These are phyloP conservation scores for Drosophila pegasa DNA, from an alignment of 2,888 invertebrate genomes.

Conservation along the genomic window DNA sequence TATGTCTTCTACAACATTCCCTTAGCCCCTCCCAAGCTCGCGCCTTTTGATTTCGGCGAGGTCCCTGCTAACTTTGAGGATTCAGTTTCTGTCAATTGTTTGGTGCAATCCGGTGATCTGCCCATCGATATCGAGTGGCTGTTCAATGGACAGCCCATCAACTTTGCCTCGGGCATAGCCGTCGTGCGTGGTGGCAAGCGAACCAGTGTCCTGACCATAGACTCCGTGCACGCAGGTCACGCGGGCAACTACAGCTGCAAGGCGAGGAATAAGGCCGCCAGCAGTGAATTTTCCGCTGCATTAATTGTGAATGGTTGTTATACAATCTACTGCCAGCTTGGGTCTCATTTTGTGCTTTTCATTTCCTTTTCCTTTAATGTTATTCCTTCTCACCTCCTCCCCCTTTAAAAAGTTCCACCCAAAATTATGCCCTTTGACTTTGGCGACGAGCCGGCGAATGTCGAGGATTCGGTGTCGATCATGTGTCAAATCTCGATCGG, in stretches of 20 bases:
- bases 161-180: conserved; percentile 86
- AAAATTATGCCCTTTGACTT: conserved; percentile 91
- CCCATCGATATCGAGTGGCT: conserved; percentile 90
- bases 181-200: conserved; percentile 87
- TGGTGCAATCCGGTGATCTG: conserved; percentile 89
- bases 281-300: conserved; percentile 88
- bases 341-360: conserved; percentile 7
- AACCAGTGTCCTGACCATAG: conserved; percentile 88
- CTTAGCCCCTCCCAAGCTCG: conserved; percentile 90
- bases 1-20: not conserved
- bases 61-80: conserved; percentile 89
- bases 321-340: not conserved
- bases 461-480: conserved; percentile 89
- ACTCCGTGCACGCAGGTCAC: conserved; percentile 88
- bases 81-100: conserved; percentile 89
- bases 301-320: conserved; percentile 89
- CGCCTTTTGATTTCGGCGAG: conserved; percentile 91
- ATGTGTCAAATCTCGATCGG: conserved; percentile 90
- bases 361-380: conserved; percentile 29
- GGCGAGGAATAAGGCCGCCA: conserved; percentile 87
- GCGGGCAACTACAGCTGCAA: conserved; percentile 91
- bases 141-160: conserved; percentile 85
- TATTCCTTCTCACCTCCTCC: conserved; percentile 2
- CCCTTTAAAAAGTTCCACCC: conserved; percentile 54
- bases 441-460: conserved; percentile 90